Evolutionary conservation across 1,140 invertebrate genomes (phyloP), one percentile per base, ranked within the genome.

Genomic region (Drosophila chauvacae): DNA sequence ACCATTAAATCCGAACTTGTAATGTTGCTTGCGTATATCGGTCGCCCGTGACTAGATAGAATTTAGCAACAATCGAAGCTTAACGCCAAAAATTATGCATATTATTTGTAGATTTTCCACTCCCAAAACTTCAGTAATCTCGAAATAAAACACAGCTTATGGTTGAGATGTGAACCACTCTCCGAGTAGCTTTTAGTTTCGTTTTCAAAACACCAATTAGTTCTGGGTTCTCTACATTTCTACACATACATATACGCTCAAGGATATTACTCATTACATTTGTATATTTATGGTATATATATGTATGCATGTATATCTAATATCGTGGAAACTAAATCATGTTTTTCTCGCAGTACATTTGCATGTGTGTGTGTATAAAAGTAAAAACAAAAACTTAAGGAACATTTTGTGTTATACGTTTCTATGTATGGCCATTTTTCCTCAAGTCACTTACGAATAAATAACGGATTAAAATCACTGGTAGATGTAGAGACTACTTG

Each of bases 221-320:
- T 84, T 77, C 76, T 87, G 80, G 74, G 65, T 68, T 71, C 65
- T 70, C 83, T 87, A 87, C 84, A 77, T 63, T 64, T 88, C 75
- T 88, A 88, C 84, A 87, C 75, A 86, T 69, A 68, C 70, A 86
- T 70, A 64, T 71, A 71, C 69, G 72, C 77, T 77, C 73, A 65
- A 71, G 65, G 64, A 77, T 80, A 84, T 84, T 87, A 73, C 73
- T 71, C 77, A 64, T 26, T 74, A 57, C 44, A 39, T 47, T 39
- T 59, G 33, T 50, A 51, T 73, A 42, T 53, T 68, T 69, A 59
- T 58, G 37, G 51, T 68, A 64, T 66, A 64, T 66, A 65, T 62
- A 50, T 53, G 42, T 72, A 39, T 45, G 42, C 66, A 39, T 71
- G n/a, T 71, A 30, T 75, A 55, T 64, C 16, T 35, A 23, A 28